phyloP scores from a whole-genome alignment of 2,888 invertebrate species.

The Carcina quercana region DNA sequence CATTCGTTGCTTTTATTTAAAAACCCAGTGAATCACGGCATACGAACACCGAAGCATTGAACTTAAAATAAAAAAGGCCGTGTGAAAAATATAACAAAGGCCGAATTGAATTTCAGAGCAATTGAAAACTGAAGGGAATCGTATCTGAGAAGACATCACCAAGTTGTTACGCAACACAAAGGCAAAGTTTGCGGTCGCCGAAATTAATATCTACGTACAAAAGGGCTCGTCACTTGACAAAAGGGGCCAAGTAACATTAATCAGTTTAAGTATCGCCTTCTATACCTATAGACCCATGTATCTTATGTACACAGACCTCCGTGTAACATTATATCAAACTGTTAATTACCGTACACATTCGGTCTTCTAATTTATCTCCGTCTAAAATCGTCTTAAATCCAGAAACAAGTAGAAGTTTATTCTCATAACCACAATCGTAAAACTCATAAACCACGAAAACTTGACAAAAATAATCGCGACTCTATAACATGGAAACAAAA shows the following conservation, averaged over 20 bases:
- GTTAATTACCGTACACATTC: no score
- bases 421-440: no score
- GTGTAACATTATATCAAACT: no score
- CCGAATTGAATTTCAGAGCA: constrained; percentile 1
- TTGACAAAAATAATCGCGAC: no score
- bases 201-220: constrained; percentile 14
- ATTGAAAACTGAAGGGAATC: not conserved
- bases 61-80: constrained; percentile 2
- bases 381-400: no score
- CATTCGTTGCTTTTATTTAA: constrained; percentile 33
- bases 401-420: no score
- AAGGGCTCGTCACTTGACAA: constrained; percentile 8
- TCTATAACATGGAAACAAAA: no score
- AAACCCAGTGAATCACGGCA: constrained; percentile 26
- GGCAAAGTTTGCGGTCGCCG: constrained; percentile 7
- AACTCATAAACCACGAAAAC: no score
- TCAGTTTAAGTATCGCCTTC: not conserved
- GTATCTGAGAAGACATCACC: constrained; percentile 3
- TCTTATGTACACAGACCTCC: no score
- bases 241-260: not conserved
- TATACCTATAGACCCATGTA: no score
- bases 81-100: constrained; percentile 3
- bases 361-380: no score
- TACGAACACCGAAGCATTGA: constrained; percentile 21
- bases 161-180: constrained; percentile 7